Conservation (phyloP, 1,140 invertebrate genomes). For the Araneus ventricosus region DNA sequence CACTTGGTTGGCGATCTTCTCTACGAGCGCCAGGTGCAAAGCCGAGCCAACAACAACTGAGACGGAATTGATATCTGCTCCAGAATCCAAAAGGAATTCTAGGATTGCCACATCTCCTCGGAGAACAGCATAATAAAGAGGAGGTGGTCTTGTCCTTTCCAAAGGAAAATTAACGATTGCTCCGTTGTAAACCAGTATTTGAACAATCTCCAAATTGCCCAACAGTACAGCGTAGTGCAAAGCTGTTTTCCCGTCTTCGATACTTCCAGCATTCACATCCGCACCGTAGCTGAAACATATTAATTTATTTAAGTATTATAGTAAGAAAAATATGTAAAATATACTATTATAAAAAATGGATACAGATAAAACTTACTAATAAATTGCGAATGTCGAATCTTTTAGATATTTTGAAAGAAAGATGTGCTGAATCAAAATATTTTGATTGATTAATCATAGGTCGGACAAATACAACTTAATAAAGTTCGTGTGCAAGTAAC, state of each 20-base stretch:
- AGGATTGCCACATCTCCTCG: conserved; percentile 88
- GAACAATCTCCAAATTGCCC: conserved; percentile 88
- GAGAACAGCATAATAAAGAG: conserved; percentile 90
- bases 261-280: conserved; percentile 89
- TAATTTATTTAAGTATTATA: too few relatives aligned
- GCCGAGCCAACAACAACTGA: conserved; percentile 92
- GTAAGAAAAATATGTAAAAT: too few relatives aligned
- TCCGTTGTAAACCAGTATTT: conserved; percentile 90
- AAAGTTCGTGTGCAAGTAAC: too few relatives aligned
- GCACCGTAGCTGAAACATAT: conserved; percentile 84
- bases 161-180: conserved; percentile 86
- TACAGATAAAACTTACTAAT: too few relatives aligned
- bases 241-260: conserved; percentile 90
- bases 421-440: too few relatives aligned
- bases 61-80: conserved; percentile 89
- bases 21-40: conserved; percentile 91
- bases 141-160: conserved; percentile 88
- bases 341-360: too few relatives aligned
- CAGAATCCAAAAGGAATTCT: conserved; percentile 82
- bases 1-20: conserved; percentile 81
- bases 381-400: too few relatives aligned
- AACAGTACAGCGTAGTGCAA: conserved; percentile 92
- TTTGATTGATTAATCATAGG: too few relatives aligned
- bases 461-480: too few relatives aligned
- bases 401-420: too few relatives aligned